Conservation (phyloP, 2,888 invertebrate genomes). For the Lycaena phlaeas region DNA sequence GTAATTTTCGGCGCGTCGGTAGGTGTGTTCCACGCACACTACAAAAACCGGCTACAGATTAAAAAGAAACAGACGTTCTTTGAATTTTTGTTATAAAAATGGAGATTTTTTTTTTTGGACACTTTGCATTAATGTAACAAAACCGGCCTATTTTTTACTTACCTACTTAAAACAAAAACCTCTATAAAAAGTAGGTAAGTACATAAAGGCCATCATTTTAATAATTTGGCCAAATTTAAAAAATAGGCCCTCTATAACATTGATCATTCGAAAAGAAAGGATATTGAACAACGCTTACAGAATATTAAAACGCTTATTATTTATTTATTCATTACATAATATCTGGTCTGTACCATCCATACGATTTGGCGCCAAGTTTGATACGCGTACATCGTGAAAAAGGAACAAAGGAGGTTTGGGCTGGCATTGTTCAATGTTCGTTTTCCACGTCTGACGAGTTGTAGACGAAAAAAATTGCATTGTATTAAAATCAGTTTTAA, state of each 20-base stretch:
- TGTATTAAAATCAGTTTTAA: constrained; percentile 30
- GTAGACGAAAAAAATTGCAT: constrained; percentile 51
- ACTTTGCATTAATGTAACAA: too few species aligned
- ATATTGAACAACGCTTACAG: background rate
- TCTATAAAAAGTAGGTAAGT: too few species aligned
- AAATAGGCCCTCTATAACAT: too few species aligned
- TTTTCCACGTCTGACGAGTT: constrained; percentile 40
- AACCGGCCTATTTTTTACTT: background rate
- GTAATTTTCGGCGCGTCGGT: constrained; percentile 54
- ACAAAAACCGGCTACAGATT: constrained; percentile 34
- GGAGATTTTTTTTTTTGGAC: too few species aligned
- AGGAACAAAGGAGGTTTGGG: constrained; percentile 68
- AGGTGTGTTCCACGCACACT: constrained; percentile 54
- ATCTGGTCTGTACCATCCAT: constrained; percentile 13
- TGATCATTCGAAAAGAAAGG: too few species aligned
- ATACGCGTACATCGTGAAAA: constrained; percentile 31
- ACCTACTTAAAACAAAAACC: too few species aligned
- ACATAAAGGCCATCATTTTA: too few species aligned
- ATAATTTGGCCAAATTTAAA: too few species aligned
- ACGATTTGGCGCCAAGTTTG: constrained; percentile 33
- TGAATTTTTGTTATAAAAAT: too few species aligned
- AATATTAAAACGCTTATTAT: background rate
- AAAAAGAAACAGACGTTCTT: constrained; percentile 21
- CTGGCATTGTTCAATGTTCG: constrained; percentile 49
- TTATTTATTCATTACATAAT: background rate